phyloP scores from a whole-genome alignment of 1,140 invertebrate species.

The Charaxes varanes region DNA sequence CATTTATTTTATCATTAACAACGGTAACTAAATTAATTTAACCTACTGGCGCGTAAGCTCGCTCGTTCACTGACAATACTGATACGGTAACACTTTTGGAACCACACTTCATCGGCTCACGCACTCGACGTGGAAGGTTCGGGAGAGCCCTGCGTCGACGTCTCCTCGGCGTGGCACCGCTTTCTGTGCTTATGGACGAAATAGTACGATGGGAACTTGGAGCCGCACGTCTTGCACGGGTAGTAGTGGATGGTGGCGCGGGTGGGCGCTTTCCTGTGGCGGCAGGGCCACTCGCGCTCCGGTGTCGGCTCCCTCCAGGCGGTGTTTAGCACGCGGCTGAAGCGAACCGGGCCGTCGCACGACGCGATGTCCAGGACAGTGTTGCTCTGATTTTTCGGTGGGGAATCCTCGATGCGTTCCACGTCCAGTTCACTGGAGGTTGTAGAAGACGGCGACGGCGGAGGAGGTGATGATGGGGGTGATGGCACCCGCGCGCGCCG shows the following conservation, averaged over 20 bases:
- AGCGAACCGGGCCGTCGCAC: slow-evolving; percentile 90
- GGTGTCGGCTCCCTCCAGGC: slow-evolving; percentile 56
- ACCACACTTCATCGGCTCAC: slow-evolving; percentile 6
- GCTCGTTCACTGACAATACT: slow-evolving; percentile 31
- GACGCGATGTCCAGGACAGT: slow-evolving; percentile 86
- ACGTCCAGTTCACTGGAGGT: slow-evolving; percentile 51
- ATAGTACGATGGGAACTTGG: slow-evolving; percentile 94
- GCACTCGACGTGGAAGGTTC: slow-evolving; percentile 45
- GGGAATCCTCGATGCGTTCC: slow-evolving; percentile 43
- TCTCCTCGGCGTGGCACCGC: slow-evolving; percentile 84
- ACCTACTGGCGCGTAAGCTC: slow-evolving; percentile 39
- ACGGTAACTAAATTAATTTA: slow-evolving; percentile 44
- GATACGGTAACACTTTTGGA: slow-evolving; percentile 25
- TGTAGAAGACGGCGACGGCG: slow-evolving; percentile 43
- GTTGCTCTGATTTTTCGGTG: slow-evolving; percentile 25
- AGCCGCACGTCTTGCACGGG: slow-evolving; percentile 93
- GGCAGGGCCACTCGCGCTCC: slow-evolving; percentile 71
- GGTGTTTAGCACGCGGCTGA: slow-evolving; percentile 70
- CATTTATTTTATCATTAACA: slow-evolving; percentile 49
- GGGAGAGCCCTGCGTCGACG: slow-evolving; percentile 38
- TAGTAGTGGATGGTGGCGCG: slow-evolving; percentile 93
- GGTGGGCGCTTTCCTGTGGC: slow-evolving; percentile 57
- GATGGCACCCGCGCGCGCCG: slow-evolving; percentile 40
- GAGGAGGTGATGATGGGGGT: slow-evolving; percentile 42
- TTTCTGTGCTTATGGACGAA: slow-evolving; percentile 94